Evolutionary conservation across 2,888 invertebrate species (phyloP).

Genomic region (Galerucella pusilla): DNA sequence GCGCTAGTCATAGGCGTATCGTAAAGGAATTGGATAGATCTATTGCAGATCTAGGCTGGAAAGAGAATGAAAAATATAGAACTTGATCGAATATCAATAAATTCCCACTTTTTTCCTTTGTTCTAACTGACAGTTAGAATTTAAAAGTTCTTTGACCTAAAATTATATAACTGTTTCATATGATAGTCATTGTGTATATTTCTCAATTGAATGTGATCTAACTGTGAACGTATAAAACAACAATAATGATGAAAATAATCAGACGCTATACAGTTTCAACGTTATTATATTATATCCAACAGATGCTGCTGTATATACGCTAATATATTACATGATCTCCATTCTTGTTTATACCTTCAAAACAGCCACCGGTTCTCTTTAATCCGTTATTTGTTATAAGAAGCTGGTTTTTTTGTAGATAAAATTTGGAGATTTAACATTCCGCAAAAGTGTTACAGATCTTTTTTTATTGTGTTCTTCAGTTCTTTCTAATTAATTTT

Average conservation of each 20-base stretch:
- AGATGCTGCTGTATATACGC: not conserved
- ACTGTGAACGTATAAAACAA: constrained; percentile 1
- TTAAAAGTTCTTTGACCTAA: not conserved
- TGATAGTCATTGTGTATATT: not conserved
- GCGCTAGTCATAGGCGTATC: too few relatives aligned
- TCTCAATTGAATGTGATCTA: not conserved
- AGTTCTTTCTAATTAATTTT: too few relatives aligned
- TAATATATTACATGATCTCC: not conserved
- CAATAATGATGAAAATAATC: not conserved
- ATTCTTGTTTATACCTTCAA: not conserved
- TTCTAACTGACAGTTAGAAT: too few relatives aligned
- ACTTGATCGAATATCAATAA: too few relatives aligned
- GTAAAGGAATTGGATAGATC: not conserved
- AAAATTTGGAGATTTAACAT: too few relatives aligned
- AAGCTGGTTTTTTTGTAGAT: too few relatives aligned
- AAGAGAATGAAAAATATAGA: too few relatives aligned
- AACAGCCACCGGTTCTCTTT: not conserved
- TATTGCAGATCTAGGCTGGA: too few relatives aligned
- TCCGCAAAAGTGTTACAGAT: too few relatives aligned
- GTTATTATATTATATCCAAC: constrained; percentile 3
- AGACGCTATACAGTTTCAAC: not conserved
- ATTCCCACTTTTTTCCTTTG: too few relatives aligned
- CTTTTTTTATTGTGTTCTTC: too few relatives aligned
- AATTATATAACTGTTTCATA: not conserved
- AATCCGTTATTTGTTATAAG: not conserved